A percentile compares a stretch with the other conserved stretches of the same genome.
phyloP scores from a whole-genome alignment of 2,888 invertebrate species.

The Unio delphinus region DNA sequence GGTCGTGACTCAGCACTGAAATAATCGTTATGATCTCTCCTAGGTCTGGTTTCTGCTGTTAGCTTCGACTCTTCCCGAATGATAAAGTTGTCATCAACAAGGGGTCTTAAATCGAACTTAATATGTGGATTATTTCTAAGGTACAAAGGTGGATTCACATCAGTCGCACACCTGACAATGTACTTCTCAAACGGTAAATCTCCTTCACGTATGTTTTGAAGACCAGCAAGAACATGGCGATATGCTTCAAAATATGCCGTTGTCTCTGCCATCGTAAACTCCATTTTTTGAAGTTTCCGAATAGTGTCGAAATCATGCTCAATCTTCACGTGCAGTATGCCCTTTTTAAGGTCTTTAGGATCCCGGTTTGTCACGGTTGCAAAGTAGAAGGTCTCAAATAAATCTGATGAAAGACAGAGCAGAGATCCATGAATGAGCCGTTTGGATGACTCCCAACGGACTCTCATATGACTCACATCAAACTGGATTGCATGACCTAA shows the following conservation, averaged over 20 bases:
- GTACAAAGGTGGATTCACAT: constrained; percentile 38
- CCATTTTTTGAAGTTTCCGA: constrained; percentile 14
- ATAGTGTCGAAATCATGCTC: constrained; percentile 16
- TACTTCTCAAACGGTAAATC: constrained; percentile 48
- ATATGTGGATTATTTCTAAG: constrained; percentile 15
- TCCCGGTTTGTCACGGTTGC: constrained; percentile 74
- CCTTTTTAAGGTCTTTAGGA: constrained; percentile 27
- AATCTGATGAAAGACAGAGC: constrained; percentile 81
- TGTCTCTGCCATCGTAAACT: constrained; percentile 80
- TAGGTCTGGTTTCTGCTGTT: constrained; percentile 15
- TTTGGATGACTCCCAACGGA: constrained; percentile 73
- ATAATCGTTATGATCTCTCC: constrained; percentile 6
- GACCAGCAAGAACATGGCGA: constrained; percentile 80
- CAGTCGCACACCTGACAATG: constrained; percentile 35
- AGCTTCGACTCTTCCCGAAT: constrained; percentile 7
- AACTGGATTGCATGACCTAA: constrained; percentile 39
- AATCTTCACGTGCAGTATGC: constrained; percentile 38
- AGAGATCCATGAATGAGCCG: constrained; percentile 82
- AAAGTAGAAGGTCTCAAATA: constrained; percentile 80
- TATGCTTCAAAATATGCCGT: constrained; percentile 87
- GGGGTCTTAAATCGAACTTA: constrained; percentile 41
- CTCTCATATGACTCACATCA: constrained; percentile 11
- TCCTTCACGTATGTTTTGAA: constrained; percentile 75
- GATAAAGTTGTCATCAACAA: constrained; percentile 36
- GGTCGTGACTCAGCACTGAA: constrained; percentile 21